Percentiles rank a stretch among this genome's conserved stretches.
phyloP scores from a whole-genome alignment of 2,888 invertebrate genomes.

The Eilema sororculum region DNA sequence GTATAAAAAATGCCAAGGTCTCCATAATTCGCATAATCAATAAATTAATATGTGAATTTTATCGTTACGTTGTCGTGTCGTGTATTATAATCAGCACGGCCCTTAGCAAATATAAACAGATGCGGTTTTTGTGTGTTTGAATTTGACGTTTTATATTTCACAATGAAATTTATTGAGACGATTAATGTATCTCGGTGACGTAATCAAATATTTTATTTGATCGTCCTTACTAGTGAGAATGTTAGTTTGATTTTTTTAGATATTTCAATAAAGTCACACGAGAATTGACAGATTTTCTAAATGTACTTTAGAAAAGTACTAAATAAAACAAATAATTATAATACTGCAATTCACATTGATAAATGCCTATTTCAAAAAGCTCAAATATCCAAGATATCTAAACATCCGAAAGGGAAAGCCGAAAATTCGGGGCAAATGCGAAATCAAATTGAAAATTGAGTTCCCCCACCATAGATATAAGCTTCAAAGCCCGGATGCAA shows the following conservation, averaged over 20 bases:
- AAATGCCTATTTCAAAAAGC: constrained; percentile 28
- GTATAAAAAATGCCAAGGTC: constrained; percentile 1
- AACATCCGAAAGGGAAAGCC: constrained; percentile 59
- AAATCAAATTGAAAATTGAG: constrained; percentile 79
- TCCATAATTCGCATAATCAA: neutral
- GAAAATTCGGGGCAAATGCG: constrained; percentile 63
- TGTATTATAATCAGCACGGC: constrained; percentile 14
- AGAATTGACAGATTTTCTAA: no score
- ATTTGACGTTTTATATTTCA: constrained; percentile 22
- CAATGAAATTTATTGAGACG: constrained; percentile 23
- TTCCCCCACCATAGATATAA: constrained; percentile 62
- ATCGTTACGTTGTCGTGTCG: constrained; percentile 10
- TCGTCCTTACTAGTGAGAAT: neutral
- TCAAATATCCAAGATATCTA: constrained; percentile 53
- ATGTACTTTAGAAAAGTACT: neutral
- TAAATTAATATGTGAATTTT: neutral
- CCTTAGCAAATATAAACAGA: constrained; percentile 29
- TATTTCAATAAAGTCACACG: neutral
- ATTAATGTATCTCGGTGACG: constrained; percentile 15
- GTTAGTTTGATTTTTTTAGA: neutral
- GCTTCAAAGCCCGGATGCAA: constrained; percentile 81
- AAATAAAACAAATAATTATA: neutral
- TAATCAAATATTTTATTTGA: constrained; percentile 6
- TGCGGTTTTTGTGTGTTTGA: constrained; percentile 23
- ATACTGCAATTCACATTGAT: neutral